Evolutionary conservation across 1,140 invertebrate species (phyloP).

Genomic region (Neodiprion virginianus): DNA sequence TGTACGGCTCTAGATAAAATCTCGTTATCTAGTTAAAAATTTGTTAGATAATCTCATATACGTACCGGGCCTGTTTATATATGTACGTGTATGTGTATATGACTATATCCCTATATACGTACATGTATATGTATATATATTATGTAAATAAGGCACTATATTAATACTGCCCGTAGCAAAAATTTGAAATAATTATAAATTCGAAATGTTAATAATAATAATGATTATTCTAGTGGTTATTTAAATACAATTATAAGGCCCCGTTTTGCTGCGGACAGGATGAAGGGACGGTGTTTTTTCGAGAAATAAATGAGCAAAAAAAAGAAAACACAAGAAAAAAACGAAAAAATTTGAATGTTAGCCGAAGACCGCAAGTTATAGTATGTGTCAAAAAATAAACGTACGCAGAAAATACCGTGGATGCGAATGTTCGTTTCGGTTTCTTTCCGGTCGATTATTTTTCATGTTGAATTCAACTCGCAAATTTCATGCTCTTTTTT

Average conservation of each 20-base stretch:
- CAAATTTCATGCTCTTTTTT: slow-evolving; percentile 17
- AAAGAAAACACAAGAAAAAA: slow-evolving; percentile 24
- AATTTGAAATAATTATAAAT: slow-evolving; percentile 22
- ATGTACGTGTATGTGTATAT: slow-evolving; percentile 11
- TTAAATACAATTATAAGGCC: slow-evolving; percentile 13
- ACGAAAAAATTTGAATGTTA: slow-evolving; percentile 14
- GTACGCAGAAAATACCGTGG: slow-evolving; percentile 36
- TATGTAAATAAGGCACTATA: slow-evolving; percentile 10
- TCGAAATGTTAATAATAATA: slow-evolving; percentile 19
- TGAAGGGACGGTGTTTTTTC: slow-evolving; percentile 10
- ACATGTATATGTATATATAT: slow-evolving; percentile 15
- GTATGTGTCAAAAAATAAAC: slow-evolving; percentile 47
- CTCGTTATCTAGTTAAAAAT: slow-evolving; percentile 62
- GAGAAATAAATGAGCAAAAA: slow-evolving; percentile 18
- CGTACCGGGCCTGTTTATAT: slow-evolving; percentile 61
- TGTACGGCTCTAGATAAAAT: slow-evolving; percentile 43
- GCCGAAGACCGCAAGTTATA: slow-evolving; percentile 23
- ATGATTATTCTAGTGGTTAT: slow-evolving; percentile 4
- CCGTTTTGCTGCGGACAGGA: slow-evolving; percentile 29
- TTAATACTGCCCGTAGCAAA: slow-evolving; percentile 14
- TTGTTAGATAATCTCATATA: slow-evolving; percentile 62
- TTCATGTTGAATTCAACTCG: slow-evolving; percentile 18
- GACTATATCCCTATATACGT: slow-evolving; percentile 4
- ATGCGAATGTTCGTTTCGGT: slow-evolving; percentile 30
- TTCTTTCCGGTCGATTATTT: not conserved